Percentiles rank a stretch among this genome's conserved stretches.
Evolutionary conservation across 2,113 vertebrate genomes (phyloP).

Genomic region (Elephas maximus): DNA sequence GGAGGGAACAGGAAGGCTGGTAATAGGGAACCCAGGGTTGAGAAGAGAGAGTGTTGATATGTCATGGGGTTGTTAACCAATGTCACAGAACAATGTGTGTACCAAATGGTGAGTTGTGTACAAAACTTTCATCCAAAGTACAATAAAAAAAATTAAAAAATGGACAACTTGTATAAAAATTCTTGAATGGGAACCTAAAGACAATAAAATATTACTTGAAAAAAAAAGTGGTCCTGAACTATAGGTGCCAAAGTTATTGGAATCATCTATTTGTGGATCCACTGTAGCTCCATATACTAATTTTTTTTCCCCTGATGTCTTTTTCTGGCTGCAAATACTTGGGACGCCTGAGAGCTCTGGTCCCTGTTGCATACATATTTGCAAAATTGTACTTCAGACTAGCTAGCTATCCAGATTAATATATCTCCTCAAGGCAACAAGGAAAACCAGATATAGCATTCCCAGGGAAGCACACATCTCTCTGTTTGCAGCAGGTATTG

Average conservation of each 20-base stretch:
- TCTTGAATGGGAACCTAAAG: too few species aligned
- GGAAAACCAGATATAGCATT: neutral
- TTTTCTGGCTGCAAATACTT: conserved; percentile 51
- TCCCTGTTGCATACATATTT: neutral
- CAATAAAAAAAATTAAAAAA: too few species aligned
- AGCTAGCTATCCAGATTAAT: neutral
- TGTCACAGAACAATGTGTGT: too few species aligned
- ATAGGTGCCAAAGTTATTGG: neutral
- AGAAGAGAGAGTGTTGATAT: too few species aligned
- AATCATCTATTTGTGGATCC: conserved; percentile 40
- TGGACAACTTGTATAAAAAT: too few species aligned
- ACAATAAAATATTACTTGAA: too few species aligned
- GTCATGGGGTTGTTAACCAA: too few species aligned
- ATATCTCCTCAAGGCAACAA: neutral
- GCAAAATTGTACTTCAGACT: neutral
- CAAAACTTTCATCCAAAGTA: too few species aligned
- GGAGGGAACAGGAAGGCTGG: too few species aligned
- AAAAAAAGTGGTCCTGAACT: conserved; percentile 53
- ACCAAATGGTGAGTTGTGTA: too few species aligned
- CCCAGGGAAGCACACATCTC: neutral
- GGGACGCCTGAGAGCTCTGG: neutral
- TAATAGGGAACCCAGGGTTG: too few species aligned
- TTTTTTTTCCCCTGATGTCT: neutral
- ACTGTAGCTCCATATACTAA: neutral
- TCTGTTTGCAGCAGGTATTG: neutral